A percentile compares a stretch with the other conserved stretches of the same genome.
These are phyloP conservation scores for Pantherophis guttatus DNA, from an alignment of 2,113 vertebrate genomes.

Conservation along the genomic window DNA sequence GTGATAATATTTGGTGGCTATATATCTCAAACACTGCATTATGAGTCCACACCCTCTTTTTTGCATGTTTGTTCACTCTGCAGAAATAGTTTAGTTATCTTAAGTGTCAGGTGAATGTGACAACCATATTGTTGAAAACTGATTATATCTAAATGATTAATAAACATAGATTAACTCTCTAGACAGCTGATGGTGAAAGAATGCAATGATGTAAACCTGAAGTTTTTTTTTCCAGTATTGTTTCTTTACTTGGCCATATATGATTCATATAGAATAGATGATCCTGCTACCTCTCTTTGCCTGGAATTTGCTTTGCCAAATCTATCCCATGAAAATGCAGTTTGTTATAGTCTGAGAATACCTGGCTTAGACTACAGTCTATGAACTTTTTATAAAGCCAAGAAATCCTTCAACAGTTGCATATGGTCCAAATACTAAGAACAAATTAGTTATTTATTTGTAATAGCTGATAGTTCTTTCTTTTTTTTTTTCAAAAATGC, in stretches of 20 bases:
- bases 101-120: not conserved
- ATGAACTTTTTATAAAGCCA: slow-evolving; percentile 19
- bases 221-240: not conserved
- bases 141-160: not conserved
- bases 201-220: not conserved
- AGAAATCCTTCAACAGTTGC: slow-evolving; percentile 38
- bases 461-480: slow-evolving; percentile 5
- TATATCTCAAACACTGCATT: not conserved
- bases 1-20: not conserved
- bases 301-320: not conserved
- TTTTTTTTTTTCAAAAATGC: not conserved
- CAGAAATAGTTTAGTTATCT: not conserved
- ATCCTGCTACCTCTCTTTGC: not conserved
- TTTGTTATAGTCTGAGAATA: slow-evolving; percentile 6
- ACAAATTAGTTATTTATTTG: slow-evolving; percentile 45
- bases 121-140: not conserved
- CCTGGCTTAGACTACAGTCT: slow-evolving; percentile 14
- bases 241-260: not conserved
- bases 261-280: not conserved
- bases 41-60: not conserved
- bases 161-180: not conserved
- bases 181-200: not conserved
- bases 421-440: slow-evolving; percentile 28
- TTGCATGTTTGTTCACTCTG: not conserved
- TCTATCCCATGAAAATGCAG: not conserved